Conservation (phyloP, 2,113 vertebrate species). For the Nesogale talazaci region DNA sequence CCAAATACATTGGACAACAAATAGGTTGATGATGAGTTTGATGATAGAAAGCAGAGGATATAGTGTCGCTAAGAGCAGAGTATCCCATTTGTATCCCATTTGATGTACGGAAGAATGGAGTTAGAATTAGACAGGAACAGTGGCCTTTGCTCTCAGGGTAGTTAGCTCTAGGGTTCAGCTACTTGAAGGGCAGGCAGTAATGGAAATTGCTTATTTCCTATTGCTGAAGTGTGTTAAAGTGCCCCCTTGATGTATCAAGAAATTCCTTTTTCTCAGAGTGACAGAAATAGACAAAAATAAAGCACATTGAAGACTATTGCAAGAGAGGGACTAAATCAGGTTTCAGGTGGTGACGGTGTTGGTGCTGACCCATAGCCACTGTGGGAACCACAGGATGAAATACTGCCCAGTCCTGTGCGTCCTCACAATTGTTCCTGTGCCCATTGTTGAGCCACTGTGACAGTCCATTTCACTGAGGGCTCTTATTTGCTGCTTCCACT, state of each 20-base stretch:
- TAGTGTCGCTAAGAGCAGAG: not conserved
- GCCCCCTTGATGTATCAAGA: not conserved
- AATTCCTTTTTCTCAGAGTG: not conserved
- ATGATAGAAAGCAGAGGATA: not conserved
- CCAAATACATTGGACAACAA: not conserved
- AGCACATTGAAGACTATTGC: not conserved
- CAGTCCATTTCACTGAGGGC: too few relatives aligned
- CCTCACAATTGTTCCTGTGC: too few relatives aligned
- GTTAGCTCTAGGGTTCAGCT: not conserved
- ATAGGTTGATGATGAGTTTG: not conserved
- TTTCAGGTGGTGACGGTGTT: not conserved
- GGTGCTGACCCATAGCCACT: too few relatives aligned
- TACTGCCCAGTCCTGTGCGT: too few relatives aligned
- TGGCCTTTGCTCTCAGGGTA: not conserved
- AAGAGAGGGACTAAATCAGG: slow-evolving; percentile 14
- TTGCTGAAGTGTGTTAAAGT: not conserved
- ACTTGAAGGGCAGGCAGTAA: not conserved
- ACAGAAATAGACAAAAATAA: not conserved
- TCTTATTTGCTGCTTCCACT: too few relatives aligned
- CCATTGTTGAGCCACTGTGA: too few relatives aligned
- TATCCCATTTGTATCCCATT: not conserved
- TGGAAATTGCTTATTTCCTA: not conserved
- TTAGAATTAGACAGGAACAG: rapidly evolving
- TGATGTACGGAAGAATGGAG: not conserved
- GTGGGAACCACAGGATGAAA: too few relatives aligned